Conservation (phyloP, 2,888 invertebrate species). For the Bibio marci region DNA sequence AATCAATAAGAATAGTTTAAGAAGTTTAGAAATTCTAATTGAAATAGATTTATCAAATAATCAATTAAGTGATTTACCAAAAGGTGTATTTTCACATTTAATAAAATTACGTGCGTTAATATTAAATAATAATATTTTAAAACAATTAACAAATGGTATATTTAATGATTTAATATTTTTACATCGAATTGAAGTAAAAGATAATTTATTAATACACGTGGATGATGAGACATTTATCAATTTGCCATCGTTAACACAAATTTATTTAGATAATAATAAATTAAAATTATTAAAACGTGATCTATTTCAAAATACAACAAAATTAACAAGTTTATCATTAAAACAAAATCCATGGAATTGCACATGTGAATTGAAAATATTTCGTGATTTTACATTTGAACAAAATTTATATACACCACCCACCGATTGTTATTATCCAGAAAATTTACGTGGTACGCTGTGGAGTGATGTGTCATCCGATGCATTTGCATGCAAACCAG, state of each 20-base stretch:
- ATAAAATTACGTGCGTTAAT: conserved; percentile 51
- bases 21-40: conserved; percentile 57
- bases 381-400: conserved; percentile 58
- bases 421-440: conserved; percentile 56
- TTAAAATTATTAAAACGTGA: conserved; percentile 48
- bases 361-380: conserved; percentile 63
- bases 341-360: conserved; percentile 79
- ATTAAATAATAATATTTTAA: conserved; percentile 58
- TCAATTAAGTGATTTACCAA: conserved; percentile 42
- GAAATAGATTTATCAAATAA: conserved; percentile 71
- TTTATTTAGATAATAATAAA: conserved; percentile 57
- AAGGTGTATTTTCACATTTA: conserved; percentile 53
- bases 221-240: conserved; percentile 54
- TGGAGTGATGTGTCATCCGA: conserved; percentile 56
- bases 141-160: conserved; percentile 51
- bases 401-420: conserved; percentile 58
- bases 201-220: conserved; percentile 54
- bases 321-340: conserved; percentile 54
- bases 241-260: conserved; percentile 45
- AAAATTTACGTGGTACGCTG: conserved; percentile 43
- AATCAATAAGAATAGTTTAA: conserved; percentile 59
- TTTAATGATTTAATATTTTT: conserved; percentile 57
- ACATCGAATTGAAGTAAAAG: conserved; percentile 58
- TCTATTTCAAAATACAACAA: conserved; percentile 44
- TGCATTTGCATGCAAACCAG: conserved; percentile 72